Percentiles rank a stretch among this genome's conserved stretches.
Evolutionary conservation across 2,888 invertebrate species (phyloP).

Genomic region (Drosophila koepferae): DNA sequence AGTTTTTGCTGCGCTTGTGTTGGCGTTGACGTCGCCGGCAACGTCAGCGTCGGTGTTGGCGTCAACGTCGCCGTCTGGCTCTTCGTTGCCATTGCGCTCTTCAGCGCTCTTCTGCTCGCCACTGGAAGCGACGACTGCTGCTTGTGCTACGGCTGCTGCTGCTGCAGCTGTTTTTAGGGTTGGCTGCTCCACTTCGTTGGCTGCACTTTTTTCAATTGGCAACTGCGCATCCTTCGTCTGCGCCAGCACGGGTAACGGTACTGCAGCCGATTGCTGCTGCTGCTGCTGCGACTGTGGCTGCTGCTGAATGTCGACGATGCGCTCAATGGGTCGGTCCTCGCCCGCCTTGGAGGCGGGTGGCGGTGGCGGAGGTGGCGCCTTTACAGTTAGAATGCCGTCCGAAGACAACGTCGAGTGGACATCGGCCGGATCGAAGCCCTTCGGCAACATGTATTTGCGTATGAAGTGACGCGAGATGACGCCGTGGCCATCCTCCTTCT

Average conservation of each 20-base stretch:
- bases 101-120: conserved; percentile 38
- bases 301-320: conserved; percentile 87
- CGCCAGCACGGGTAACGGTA: conserved; percentile 46
- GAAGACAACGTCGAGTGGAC: conserved; percentile 91
- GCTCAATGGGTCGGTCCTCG: conserved; percentile 85
- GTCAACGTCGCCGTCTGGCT: conserved; percentile 25
- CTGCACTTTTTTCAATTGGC: conserved; percentile 53
- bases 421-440: conserved; percentile 90
- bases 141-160: neutral
- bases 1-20: conserved; percentile 35
- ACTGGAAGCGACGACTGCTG: conserved; percentile 25
- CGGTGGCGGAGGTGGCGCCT: conserved; percentile 86
- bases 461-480: conserved; percentile 91
- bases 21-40: conserved; percentile 17
- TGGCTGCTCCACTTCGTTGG: conserved; percentile 49
- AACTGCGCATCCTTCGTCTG: conserved; percentile 74
- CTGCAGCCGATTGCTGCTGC: conserved; percentile 68
- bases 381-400: conserved; percentile 90
- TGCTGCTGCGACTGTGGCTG: conserved; percentile 85
- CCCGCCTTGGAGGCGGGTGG: conserved; percentile 48
- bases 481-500: conserved; percentile 91
- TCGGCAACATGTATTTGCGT: conserved; percentile 90
- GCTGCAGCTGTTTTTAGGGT: conserved; percentile 47
- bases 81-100: conserved; percentile 32
- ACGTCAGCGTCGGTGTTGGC: conserved; percentile 19